Percentiles rank a stretch among this genome's conserved stretches.
Conservation (phyloP, 2,797 vertebrate genomes). For the Melanitta fusca region DNA sequence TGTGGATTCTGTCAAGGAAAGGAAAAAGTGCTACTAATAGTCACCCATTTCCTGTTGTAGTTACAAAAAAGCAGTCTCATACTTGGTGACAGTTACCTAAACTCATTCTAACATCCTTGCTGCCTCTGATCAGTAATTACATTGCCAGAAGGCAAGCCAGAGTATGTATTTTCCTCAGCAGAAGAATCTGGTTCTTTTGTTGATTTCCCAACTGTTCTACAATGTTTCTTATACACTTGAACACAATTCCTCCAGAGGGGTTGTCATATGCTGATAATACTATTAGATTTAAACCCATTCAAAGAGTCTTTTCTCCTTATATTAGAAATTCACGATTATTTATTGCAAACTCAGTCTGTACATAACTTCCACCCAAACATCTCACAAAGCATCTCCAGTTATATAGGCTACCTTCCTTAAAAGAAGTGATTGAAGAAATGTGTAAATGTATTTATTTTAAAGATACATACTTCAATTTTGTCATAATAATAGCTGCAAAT, state of each 20-base stretch:
- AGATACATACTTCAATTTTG: rapidly evolving
- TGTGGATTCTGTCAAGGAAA: neutral
- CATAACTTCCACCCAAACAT: neutral
- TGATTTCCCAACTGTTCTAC: neutral
- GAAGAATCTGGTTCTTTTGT: neutral
- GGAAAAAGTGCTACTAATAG: neutral
- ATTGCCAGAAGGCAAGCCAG: neutral
- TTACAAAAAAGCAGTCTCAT: neutral
- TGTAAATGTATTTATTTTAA: neutral
- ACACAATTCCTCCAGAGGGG: neutral
- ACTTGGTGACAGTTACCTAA: neutral
- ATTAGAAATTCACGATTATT: neutral
- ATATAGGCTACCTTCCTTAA: neutral
- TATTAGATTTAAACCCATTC: neutral
- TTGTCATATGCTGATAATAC: neutral
- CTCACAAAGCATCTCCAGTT: neutral
- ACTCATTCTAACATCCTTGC: neutral
- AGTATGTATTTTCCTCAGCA: neutral
- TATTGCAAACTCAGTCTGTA: neutral
- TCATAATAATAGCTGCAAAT: too few relatives aligned
- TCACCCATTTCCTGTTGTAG: neutral
- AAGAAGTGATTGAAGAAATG: neutral
- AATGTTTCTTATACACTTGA: neutral
- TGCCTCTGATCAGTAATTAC: neutral
- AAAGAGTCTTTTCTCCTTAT: neutral